Evolutionary conservation across 2,888 invertebrate genomes (phyloP), one percentile per base, ranked within the genome.

Genomic region (Sarcophaga rosellei): DNA sequence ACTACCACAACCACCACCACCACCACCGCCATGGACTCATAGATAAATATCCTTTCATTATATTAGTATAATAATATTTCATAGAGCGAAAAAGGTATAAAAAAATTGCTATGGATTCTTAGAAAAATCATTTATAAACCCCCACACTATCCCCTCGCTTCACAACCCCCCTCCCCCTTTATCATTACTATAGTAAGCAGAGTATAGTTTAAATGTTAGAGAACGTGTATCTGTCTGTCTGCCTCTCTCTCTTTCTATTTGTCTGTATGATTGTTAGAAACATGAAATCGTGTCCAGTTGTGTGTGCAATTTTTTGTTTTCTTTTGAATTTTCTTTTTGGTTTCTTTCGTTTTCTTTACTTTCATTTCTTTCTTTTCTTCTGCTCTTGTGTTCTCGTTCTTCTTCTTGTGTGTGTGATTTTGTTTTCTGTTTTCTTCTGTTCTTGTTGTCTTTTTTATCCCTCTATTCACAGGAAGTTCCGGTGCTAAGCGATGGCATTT

Each of bases 401-500:
- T 70, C 83, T 66, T 75, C 77, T 66, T 75, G 74, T 70, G 62
- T 70, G 62, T 68, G 69, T 81, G 35, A 35, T 35, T 35, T 35
- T 35, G 6, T 17, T 81, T 80, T 79, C 65, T 62, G 76, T 89
- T 86, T 89, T 78, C 86, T 84, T 84, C 84, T 84, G 84, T 84
- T 86, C 84, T 86, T 86, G 86, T 81, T 86, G 86, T 88, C 87
- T 91, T 88, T 89, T 69, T 21, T 85, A 91, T 85, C 90, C 88
- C 89, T 89, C 89, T 89, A 90, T 91, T 89, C 91, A 90, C 92
- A 92, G 92, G 92, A 92, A 86, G 90, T 91, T 89, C 92, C 93
- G 88, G 91, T 89, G 57, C 88, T 90, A 78, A 87, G 89, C 85
- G 89, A 91, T 88, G 91, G 92, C 88, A 89, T 92, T 89, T 92